Percentiles rank a stretch among this genome's conserved stretches.
Conservation (phyloP, 2,888 invertebrate species). For the Rhimphoctona megacephalus region DNA sequence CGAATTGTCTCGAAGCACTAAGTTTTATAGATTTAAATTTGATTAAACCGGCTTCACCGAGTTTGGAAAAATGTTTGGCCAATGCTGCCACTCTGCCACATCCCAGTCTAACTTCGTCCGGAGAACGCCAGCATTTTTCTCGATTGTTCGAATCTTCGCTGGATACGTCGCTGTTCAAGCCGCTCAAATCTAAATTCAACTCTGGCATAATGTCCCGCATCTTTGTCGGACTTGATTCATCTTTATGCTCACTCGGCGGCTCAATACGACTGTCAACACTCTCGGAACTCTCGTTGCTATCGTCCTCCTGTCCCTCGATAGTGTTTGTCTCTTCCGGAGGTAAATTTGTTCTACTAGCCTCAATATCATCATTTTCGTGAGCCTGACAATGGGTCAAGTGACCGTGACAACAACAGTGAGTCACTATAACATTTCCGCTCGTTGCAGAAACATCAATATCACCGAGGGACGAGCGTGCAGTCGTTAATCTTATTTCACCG, state of each 20-base stretch:
- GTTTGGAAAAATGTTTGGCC: slow-evolving; percentile 88
- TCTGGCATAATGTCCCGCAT: slow-evolving; percentile 78
- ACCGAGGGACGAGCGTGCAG: slow-evolving; percentile 35
- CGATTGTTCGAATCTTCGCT: slow-evolving; percentile 75
- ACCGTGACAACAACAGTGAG: slow-evolving; percentile 65
- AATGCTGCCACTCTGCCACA: slow-evolving; percentile 90
- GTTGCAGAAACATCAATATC: slow-evolving; percentile 33
- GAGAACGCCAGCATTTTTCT: slow-evolving; percentile 89
- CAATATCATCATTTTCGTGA: slow-evolving; percentile 18
- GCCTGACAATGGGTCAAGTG: slow-evolving; percentile 61
- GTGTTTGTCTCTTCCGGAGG: neutral
- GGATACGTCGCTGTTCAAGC: slow-evolving; percentile 79
- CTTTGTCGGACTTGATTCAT: slow-evolving; percentile 65
- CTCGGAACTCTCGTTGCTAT: slow-evolving; percentile 57
- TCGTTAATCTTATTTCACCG: slow-evolving; percentile 35
- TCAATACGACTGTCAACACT: slow-evolving; percentile 62
- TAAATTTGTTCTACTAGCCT: slow-evolving; percentile 7
- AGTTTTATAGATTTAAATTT: slow-evolving; percentile 79
- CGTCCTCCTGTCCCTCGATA: slow-evolving; percentile 41
- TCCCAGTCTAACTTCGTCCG: slow-evolving; percentile 89
- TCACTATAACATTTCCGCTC: slow-evolving; percentile 40
- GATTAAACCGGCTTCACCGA: slow-evolving; percentile 83
- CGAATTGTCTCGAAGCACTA: slow-evolving; percentile 76
- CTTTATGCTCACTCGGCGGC: slow-evolving; percentile 8
- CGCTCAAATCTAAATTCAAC: slow-evolving; percentile 83